Base-by-base conservation (phyloP, 2,113 vertebrate species). In the Callaeas wilsoni region DNA sequence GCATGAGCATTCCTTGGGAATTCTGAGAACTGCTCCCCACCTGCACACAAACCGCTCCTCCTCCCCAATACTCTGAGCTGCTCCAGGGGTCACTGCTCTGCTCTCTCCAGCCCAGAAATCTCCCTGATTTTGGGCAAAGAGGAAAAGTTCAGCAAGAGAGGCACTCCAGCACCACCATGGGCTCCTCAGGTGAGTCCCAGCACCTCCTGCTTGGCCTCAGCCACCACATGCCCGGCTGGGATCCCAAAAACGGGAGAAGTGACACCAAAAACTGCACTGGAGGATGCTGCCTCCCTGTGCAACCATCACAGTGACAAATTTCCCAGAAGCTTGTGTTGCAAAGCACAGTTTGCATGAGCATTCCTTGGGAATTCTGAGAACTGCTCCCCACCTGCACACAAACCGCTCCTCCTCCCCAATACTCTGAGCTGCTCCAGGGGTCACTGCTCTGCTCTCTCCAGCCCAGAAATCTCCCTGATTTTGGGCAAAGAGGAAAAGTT, bases 301-400 rank as follows among this genome's bases (percentile, higher is more conserved):
- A 86, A 47, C n/a, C 27, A 1, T 32, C 15, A 16, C 15, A 0
- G 0, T 14, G 60, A 21, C 41, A 56, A 71, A 20, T 26, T 1
- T 27, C 69, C 67, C 63, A 44, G 30, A 32, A 7, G 9, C 21
- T 65, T 29, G 27, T 13, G 25, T 6, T 9, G 52, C 53, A 52
- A 29, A 22, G 90, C 32, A 22, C 20, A 10, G 3, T 19, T 27
- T 35, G 30, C 39, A 14, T 0, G 6, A 50, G 19, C 3, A 12
- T 35, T 27, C 70, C 53, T 25, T n/a, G 62, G 42, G 37, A 20
- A 7, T 59, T 50, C 32, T 13, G 0, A 64, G 37, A 11, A 1
- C 29, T 53, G 50, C 46, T 39, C 41, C 27, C 12, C 9, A n/a
- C 5, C 3, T n/a, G 2, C 52, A 9, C 8, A 0, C 14, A 13